Base-by-base conservation (phyloP, 2,797 vertebrate species). In the Danio kyathit region DNA sequence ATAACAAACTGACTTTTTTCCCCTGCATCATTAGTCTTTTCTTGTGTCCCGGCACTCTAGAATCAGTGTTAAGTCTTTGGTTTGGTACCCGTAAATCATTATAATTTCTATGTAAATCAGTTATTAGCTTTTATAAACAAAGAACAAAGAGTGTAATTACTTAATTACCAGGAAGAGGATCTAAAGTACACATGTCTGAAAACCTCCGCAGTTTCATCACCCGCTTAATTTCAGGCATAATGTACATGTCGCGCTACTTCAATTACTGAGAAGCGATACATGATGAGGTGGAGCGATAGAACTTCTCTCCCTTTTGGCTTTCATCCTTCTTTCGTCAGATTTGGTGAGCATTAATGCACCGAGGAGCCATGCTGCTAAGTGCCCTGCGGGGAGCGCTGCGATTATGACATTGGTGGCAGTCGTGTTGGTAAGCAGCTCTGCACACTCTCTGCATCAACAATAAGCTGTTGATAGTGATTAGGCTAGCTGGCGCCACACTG, bases 381-480 rank as follows among this genome's bases (percentile, higher is more conserved):
- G 16, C 61, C 78, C 66, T 52, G 74, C 51, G 44, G 82, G 78
- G 46, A 74, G 64, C 29, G 44, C 14, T 19, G 66, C 21, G 59
- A 75, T 70, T 85, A 70, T 85, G 89, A 87, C 85, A 82, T 82
- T 74, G 85, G 46, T 74, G 81, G 69, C 80, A 76, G 80, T 82
- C 73, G 51, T 69, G 76, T 81, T 83, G 82, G 88, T 86, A 84
- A 84, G 74, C 72, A 84, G 75, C 79, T 21, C 49, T 14, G 48
- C 65, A 74, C 86, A 75, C 79, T 38, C 44, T 83, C 86, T 83
- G 83, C 84, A 86, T 88, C 75, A 74, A 84, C 87, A 88, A 87
- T 88, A 82, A 85, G 77, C 54, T 76, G 67, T 66, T 85, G 87
- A 60, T 69, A 80, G 83, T 86, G 85, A 88, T 88, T 88, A 88